Base-by-base conservation (phyloP, 2,797 vertebrate genomes). In the Hydrophis major region DNA sequence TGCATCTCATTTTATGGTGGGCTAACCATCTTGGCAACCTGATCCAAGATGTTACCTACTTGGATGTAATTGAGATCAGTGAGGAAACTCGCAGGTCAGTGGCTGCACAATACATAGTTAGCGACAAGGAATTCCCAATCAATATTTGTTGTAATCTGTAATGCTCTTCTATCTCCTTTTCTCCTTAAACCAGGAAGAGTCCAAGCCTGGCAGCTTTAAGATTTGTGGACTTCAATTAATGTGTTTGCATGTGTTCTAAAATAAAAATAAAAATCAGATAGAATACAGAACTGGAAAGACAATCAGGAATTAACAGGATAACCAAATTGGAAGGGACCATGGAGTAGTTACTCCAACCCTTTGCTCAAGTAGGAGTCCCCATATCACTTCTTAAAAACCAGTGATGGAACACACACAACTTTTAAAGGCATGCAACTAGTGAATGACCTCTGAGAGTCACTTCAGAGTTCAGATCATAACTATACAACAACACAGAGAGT, bases 231-330 rank as follows among this genome's bases (percentile, higher is more conserved):
- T 74, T 37, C 16, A 37, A 37, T 37, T 4, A n/a, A 56, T 88
- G 14, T 55, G 20, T 57, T 59, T 88, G 18, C 8, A 25, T 22
- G 11, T 8, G 8, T 25, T 37, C 55, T 88, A 18, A 57, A 32
- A 92, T 95, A 95, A 37, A 18, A 7, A 7, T 0, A 8, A 61
- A 63, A 28, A 4, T 28, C 96, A 96, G 96, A 96, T 96, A 47
- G 22, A 95, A 95, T 93, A 28, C 93, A 92, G 94, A 90, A 93
- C 94, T 93, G 95, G 95, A 93, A 96, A 96, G 91, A 94, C 95
- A 94, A 96, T 93, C n/a, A 74, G 16, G 18, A 69, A 32, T 32
- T 32, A 69, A 69, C 20, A 25, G 59, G 6, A 60, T 60, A 60
- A 25, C n/a, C 32, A 14, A 69, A 18, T 8, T 37, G 66, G n/a